A percentile compares a stretch with the other conserved stretches of the same genome.
These are phyloP conservation scores for Catharus minimus DNA, from an alignment of 2,113 vertebrate genomes.

Conservation along the genomic window DNA sequence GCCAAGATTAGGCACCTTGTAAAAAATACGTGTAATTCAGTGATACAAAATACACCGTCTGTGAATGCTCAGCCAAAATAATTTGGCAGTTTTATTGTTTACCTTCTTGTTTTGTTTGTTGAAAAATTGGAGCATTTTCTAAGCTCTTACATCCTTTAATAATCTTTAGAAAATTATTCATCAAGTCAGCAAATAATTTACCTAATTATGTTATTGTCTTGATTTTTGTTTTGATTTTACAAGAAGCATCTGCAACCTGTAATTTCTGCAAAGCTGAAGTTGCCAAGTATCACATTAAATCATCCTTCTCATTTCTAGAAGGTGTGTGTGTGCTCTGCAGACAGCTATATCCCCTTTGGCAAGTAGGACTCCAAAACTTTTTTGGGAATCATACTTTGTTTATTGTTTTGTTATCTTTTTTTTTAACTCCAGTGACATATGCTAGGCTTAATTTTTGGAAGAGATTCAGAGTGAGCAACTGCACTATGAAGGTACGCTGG, in stretches of 20 bases:
- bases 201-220: slow-evolving; percentile 35
- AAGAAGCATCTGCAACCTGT: slow-evolving; percentile 26
- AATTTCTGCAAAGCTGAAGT: slow-evolving; percentile 27
- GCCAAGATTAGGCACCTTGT: slow-evolving; percentile 8
- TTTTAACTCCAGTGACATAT: slow-evolving; percentile 27
- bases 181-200: slow-evolving; percentile 55
- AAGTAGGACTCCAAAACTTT: slow-evolving; percentile 9
- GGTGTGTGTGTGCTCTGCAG: not conserved
- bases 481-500: slow-evolving; percentile 53
- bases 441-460: slow-evolving; percentile 64
- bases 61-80: not conserved
- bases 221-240: slow-evolving; percentile 23
- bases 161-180: slow-evolving; percentile 38
- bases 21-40: not conserved
- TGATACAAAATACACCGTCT: slow-evolving; percentile 35
- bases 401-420: not conserved
- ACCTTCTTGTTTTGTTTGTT: not conserved
- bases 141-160: not conserved
- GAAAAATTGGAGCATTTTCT: not conserved
- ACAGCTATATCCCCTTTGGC: not conserved
- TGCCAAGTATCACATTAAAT: not conserved
- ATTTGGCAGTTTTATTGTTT: slow-evolving; percentile 38
- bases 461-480: slow-evolving; percentile 62
- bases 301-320: not conserved
- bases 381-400: not conserved